A percentile compares a stretch with the other conserved stretches of the same genome.
These are phyloP conservation scores for Poecilia latipinna DNA, from an alignment of 2,113 vertebrate genomes.

Conservation along the genomic window DNA sequence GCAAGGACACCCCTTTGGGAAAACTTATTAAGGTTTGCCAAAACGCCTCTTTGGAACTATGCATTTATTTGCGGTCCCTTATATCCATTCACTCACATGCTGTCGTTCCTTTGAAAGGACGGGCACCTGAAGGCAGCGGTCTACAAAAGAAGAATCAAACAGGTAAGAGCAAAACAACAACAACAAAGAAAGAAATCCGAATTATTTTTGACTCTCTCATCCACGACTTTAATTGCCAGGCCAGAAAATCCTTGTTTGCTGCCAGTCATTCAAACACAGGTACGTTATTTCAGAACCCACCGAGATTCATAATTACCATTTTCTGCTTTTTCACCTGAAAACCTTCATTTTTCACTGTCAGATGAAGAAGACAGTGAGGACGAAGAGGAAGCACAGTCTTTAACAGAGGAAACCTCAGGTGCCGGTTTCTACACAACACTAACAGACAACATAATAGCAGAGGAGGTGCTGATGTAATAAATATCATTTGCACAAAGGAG, in stretches of 20 bases:
- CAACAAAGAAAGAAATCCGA: neutral
- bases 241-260: constrained; percentile 11
- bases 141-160: neutral
- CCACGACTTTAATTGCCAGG: constrained; percentile 16
- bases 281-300: constrained; percentile 20
- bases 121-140: constrained; percentile 35
- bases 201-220: neutral
- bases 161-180: neutral
- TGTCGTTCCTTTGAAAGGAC: constrained; percentile 20
- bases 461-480: neutral
- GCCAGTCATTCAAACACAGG: constrained; percentile 6
- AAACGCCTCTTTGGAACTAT: neutral
- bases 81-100: neutral
- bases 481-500: neutral
- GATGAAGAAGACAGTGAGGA: constrained; percentile 11
- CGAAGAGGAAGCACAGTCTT: constrained; percentile 17
- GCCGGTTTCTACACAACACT: neutral
- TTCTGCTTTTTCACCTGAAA: neutral
- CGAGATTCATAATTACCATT: neutral
- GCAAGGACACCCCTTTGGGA: constrained; percentile 31
- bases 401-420: constrained; percentile 25
- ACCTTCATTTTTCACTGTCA: neutral
- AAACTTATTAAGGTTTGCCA: constrained; percentile 67
- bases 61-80: neutral
- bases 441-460: too few species aligned